A percentile compares a stretch with the other conserved stretches of the same genome.
phyloP scores from a whole-genome alignment of 2,888 invertebrate species.

The Cephus nigrinus region DNA sequence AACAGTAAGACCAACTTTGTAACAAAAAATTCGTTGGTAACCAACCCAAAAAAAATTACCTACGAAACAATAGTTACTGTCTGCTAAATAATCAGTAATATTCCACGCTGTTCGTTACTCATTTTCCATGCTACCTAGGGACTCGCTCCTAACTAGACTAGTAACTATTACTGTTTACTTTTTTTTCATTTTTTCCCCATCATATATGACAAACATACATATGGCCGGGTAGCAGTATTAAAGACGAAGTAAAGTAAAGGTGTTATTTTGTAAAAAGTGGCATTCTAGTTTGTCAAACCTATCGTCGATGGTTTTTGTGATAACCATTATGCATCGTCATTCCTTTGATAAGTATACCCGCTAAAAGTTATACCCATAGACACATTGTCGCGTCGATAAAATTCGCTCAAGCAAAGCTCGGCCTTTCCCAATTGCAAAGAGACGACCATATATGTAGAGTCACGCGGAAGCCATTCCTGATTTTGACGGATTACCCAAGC shows the following conservation, averaged over 20 bases:
- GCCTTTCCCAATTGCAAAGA: not conserved
- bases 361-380: not conserved
- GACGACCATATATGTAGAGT: not conserved
- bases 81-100: too few species aligned
- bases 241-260: constrained; percentile 21
- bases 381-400: not conserved
- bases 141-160: too few species aligned
- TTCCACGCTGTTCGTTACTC: too few species aligned
- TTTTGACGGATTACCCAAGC: not conserved
- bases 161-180: too few species aligned
- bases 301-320: not conserved
- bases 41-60: too few species aligned
- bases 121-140: too few species aligned
- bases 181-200: too few species aligned
- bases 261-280: constrained; percentile 34
- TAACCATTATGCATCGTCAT: not conserved
- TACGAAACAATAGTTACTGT: too few species aligned
- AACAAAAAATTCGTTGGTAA: too few species aligned
- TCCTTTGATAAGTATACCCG: not conserved
- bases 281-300: constrained; percentile 21
- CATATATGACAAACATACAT: constrained; percentile 21
- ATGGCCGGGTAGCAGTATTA: constrained; percentile 9
- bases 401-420: not conserved
- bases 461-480: not conserved
- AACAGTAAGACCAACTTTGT: too few species aligned